Evolutionary conservation across 2,113 vertebrate genomes (phyloP).

Genomic region (Recurvirostra avosetta): DNA sequence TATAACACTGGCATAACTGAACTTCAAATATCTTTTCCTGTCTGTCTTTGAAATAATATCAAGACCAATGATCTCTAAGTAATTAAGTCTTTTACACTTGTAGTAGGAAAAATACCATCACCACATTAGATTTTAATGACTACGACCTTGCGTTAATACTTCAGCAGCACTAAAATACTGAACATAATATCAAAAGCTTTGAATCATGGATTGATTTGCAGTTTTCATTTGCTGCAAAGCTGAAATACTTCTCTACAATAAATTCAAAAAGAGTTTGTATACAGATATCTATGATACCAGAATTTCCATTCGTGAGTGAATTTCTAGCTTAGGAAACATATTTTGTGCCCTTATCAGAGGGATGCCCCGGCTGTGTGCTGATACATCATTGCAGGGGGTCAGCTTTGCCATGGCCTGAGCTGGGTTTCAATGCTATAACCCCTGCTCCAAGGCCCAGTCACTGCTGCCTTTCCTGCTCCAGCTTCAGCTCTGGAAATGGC

Average conservation of each 20-base stretch:
- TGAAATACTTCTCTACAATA: not conserved
- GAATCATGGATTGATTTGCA: not conserved
- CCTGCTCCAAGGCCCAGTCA: too few relatives aligned
- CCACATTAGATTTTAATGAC: slow-evolving; percentile 2
- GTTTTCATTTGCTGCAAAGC: not conserved
- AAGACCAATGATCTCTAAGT: not conserved
- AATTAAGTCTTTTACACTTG: not conserved
- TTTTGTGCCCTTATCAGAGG: not conserved
- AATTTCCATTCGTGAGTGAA: not conserved
- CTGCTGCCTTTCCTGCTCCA: not conserved
- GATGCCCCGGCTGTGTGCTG: fast-evolving
- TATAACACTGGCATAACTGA: not conserved
- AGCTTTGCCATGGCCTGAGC: too few relatives aligned
- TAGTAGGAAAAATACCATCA: not conserved
- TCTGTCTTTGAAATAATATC: not conserved
- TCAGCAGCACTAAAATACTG: not conserved
- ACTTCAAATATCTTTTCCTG: not conserved
- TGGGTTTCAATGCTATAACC: too few relatives aligned
- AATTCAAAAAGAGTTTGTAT: fast-evolving
- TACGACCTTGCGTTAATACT: not conserved
- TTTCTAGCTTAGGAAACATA: not conserved
- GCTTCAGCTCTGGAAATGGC: not conserved
- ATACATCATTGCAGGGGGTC: too few relatives aligned
- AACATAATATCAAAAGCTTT: not conserved
- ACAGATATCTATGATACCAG: not conserved